These are phyloP conservation scores for Amiota mariae DNA, from an alignment of 2,888 invertebrate genomes.

Conservation along the genomic window DNA sequence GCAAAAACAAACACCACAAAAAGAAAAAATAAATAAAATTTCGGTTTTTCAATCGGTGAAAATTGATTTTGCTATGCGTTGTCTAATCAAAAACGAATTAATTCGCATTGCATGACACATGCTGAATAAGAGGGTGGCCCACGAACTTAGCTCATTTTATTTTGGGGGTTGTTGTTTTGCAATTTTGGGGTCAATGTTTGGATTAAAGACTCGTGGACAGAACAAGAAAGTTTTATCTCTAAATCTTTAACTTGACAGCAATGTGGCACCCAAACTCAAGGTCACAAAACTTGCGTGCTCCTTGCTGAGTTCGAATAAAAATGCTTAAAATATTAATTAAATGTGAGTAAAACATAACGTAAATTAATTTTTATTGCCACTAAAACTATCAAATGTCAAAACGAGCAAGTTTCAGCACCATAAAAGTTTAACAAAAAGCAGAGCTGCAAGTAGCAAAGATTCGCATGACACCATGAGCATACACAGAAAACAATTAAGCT, in stretches of 20 bases:
- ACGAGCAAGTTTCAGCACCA: not conserved
- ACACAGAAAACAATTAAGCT: constrained; percentile 21
- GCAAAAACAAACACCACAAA: not conserved
- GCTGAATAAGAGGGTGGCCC: too few relatives aligned
- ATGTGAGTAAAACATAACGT: constrained; percentile 14
- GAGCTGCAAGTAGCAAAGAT: not conserved
- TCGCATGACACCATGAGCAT: not conserved
- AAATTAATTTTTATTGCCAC: constrained; percentile 29
- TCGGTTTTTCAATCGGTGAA: constrained; percentile 51
- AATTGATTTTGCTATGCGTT: constrained; percentile 60
- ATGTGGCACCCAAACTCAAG: not conserved
- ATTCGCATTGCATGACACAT: constrained; percentile 57
- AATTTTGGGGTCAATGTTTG: too few relatives aligned
- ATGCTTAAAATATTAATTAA: constrained; percentile 29
- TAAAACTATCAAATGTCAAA: constrained; percentile 27
- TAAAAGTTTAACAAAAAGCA: not conserved
- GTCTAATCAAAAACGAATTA: constrained; percentile 66
- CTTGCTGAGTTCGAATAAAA: not conserved
- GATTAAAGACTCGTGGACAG: too few relatives aligned
- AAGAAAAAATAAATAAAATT: constrained; percentile 52
- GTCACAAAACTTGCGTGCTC: not conserved
- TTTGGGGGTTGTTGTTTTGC: too few relatives aligned
- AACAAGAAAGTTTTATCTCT: too few relatives aligned
- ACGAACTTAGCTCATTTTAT: too few relatives aligned
- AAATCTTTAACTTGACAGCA: not conserved